phyloP scores from a whole-genome alignment of 92 coral and sea anemone genomes.

The Parazoanthus swiftii region DNA sequence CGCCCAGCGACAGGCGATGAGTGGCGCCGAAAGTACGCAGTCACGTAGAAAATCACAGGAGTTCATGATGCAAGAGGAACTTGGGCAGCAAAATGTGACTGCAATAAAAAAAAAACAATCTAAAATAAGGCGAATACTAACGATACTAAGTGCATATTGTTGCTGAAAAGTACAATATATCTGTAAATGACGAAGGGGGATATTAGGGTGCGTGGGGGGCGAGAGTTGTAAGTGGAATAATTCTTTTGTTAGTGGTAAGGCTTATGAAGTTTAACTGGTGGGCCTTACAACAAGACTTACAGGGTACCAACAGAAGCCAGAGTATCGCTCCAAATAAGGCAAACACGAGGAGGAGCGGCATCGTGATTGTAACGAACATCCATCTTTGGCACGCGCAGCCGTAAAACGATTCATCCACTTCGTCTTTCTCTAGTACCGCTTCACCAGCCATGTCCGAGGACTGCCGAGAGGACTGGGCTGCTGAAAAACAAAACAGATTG shows the following conservation, averaged over 20 bases:
- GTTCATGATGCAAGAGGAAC: constrained; percentile 60
- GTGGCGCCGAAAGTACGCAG: constrained; percentile 67
- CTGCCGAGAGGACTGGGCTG: constrained; percentile 29
- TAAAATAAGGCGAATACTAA: not conserved
- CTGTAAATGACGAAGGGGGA: no score
- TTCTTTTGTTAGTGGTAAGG: not conserved
- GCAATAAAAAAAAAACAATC: not conserved
- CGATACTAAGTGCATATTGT: not conserved
- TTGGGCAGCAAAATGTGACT: constrained; percentile 74
- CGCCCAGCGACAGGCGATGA: constrained; percentile 83
- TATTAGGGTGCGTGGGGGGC: no score
- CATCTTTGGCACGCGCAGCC: constrained; percentile 93
- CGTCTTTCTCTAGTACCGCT: constrained; percentile 22
- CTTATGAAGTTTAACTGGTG: not conserved
- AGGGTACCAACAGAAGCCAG: constrained; percentile 69
- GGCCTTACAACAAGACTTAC: constrained; percentile 54
- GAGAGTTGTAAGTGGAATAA: no score
- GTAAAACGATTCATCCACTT: constrained; percentile 58
- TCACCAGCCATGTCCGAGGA: constrained; percentile 30
- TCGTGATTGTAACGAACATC: constrained; percentile 65
- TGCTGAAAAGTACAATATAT: not conserved
- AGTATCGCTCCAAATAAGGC: constrained; percentile 71
- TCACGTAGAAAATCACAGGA: constrained; percentile 61
- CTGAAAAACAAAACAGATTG: not conserved
- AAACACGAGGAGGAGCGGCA: constrained; percentile 77